Evolutionary conservation across 2,113 vertebrate species (phyloP).

Genomic region (Gallinago paraguaiae): DNA sequence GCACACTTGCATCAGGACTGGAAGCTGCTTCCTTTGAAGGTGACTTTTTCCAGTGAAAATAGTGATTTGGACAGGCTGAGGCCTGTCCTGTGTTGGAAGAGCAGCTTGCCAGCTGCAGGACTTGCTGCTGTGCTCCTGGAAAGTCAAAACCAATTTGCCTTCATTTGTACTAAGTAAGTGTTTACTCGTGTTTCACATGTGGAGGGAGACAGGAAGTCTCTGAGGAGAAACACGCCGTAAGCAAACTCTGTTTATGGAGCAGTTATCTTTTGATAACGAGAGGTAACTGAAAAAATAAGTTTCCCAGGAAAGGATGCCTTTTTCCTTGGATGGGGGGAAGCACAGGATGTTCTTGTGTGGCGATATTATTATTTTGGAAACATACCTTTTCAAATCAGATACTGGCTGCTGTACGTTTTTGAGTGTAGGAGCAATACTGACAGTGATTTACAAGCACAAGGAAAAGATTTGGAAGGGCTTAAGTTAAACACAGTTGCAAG

Average conservation of each 20-base stretch:
- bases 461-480: not conserved
- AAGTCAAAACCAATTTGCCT: not conserved
- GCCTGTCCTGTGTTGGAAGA: not conserved
- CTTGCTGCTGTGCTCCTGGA: not conserved
- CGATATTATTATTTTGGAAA: rapidly evolving
- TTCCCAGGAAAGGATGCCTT: not conserved
- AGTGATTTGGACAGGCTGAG: not conserved
- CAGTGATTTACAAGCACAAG: not conserved
- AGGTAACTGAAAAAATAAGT: not conserved
- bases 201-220: not conserved
- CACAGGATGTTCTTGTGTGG: not conserved
- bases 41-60: not conserved
- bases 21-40: not conserved
- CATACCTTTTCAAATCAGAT: not conserved
- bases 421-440: not conserved
- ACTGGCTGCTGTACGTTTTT: not conserved
- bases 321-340: not conserved
- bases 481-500: not conserved
- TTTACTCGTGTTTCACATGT: not conserved
- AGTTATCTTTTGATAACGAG: not conserved
- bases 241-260: not conserved
- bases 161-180: not conserved
- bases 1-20: not conserved
- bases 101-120: not conserved
- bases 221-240: not conserved